Conservation (phyloP, 2,113 vertebrate genomes). For the Leiothrix lutea region DNA sequence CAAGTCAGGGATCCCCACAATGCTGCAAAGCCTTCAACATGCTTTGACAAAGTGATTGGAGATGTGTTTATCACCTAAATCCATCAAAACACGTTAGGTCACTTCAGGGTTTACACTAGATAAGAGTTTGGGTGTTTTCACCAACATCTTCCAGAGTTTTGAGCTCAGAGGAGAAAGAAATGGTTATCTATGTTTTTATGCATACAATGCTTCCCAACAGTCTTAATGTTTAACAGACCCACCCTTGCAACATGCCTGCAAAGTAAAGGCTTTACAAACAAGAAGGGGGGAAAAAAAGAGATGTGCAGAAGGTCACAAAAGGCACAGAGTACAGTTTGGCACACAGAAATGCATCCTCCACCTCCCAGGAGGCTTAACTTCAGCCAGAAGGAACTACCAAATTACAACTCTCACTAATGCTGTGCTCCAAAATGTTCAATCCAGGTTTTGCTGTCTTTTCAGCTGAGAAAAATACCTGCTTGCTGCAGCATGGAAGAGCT, state of each 20-base stretch:
- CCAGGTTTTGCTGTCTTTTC: background rate
- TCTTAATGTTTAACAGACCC: background rate
- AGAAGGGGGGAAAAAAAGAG: fast-evolving
- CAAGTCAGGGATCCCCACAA: background rate
- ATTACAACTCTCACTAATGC: background rate
- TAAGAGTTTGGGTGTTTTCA: background rate
- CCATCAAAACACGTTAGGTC: background rate
- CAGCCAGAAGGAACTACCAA: background rate
- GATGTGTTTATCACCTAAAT: background rate
- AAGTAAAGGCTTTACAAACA: background rate
- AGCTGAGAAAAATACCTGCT: background rate
- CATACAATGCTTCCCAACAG: background rate
- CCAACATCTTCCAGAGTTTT: background rate
- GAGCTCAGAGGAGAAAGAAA: background rate
- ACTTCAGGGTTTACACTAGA: background rate
- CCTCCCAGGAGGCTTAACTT: background rate
- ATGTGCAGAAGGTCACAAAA: background rate
- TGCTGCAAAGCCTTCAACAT: background rate
- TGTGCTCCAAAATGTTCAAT: background rate
- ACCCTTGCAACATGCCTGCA: background rate
- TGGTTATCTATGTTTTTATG: fast-evolving
- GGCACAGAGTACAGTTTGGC: fast-evolving
- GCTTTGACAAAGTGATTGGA: background rate
- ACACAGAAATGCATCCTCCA: background rate
- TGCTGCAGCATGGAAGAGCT: no score